Evolutionary conservation across 2,888 invertebrate genomes (phyloP).

Genomic region (Lithodes maja): DNA sequence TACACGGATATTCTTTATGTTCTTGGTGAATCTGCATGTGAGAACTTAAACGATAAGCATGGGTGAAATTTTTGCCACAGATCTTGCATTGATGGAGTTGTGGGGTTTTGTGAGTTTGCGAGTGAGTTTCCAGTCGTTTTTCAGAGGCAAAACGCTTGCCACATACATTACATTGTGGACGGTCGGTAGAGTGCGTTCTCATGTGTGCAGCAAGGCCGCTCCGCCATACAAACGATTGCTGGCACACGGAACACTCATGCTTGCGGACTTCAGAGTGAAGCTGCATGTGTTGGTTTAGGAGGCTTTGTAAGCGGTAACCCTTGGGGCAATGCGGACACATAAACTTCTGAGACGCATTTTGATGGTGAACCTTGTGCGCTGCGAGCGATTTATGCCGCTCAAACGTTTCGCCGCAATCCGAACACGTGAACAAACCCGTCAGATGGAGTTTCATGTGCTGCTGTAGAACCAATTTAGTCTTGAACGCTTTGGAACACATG

Average conservation of each 20-base stretch:
- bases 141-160: slow-evolving; percentile 57
- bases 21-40: slow-evolving; percentile 43
- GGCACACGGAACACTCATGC: slow-evolving; percentile 53
- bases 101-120: slow-evolving; percentile 44
- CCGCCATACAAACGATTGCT: slow-evolving; percentile 58
- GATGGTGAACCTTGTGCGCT: slow-evolving; percentile 53
- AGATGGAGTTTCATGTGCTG: slow-evolving; percentile 65
- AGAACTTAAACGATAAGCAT: slow-evolving; percentile 47
- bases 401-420: slow-evolving; percentile 55
- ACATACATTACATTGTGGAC: slow-evolving; percentile 62
- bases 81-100: slow-evolving; percentile 58
- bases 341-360: slow-evolving; percentile 42
- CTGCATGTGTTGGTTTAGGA: slow-evolving; percentile 64
- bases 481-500: slow-evolving; percentile 63
- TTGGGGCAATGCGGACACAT: slow-evolving; percentile 59
- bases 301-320: slow-evolving; percentile 48
- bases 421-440: slow-evolving; percentile 51
- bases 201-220: slow-evolving; percentile 63
- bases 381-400: slow-evolving; percentile 50
- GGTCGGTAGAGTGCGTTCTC: slow-evolving; percentile 60
- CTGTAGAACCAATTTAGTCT: slow-evolving; percentile 56
- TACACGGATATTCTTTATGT: slow-evolving; percentile 43
- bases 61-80: slow-evolving; percentile 41
- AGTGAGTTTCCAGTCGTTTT: slow-evolving; percentile 52
- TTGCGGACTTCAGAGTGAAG: slow-evolving; percentile 50